A percentile compares a stretch with the other conserved stretches of the same genome.
Evolutionary conservation across 2,888 invertebrate species (phyloP).

Genomic region (Scaptomyza flava): DNA sequence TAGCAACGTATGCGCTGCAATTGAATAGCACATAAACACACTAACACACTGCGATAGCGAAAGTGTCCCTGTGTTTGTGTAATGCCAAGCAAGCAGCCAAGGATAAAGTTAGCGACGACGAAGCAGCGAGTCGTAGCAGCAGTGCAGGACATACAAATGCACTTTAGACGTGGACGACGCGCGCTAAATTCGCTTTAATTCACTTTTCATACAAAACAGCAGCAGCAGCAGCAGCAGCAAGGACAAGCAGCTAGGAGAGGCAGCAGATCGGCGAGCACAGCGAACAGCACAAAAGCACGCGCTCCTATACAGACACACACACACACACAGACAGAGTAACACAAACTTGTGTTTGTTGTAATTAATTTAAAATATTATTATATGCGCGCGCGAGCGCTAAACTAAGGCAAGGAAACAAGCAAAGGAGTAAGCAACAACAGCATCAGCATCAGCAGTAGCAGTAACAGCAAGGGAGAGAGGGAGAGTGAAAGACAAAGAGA

Average conservation of each 20-base stretch:
- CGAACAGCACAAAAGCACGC: conserved; percentile 68
- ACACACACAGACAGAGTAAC: conserved; percentile 21
- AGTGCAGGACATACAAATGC: conserved; percentile 71
- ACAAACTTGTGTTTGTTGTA: conserved; percentile 74
- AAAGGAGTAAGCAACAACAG: conserved; percentile 33
- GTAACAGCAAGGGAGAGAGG: not conserved
- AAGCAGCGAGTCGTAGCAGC: conserved; percentile 30
- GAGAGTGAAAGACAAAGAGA: not conserved
- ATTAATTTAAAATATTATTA: conserved; percentile 83
- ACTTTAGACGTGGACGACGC: conserved; percentile 77
- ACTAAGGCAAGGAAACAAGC: conserved; percentile 62
- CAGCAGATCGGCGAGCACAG: conserved; percentile 5
- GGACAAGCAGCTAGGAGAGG: conserved; percentile 11
- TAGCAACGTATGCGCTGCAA: conserved; percentile 56
- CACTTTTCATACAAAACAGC: conserved; percentile 79
- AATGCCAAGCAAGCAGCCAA: conserved; percentile 54
- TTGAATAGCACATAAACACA: conserved; percentile 72
- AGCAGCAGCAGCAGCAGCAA: conserved; percentile 29
- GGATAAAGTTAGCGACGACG: conserved; percentile 68
- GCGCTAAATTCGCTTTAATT: conserved; percentile 81
- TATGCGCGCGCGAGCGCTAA: conserved; percentile 76
- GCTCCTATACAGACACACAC: conserved; percentile 33
- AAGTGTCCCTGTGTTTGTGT: conserved; percentile 58
- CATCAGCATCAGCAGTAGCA: not conserved
- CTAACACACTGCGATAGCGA: conserved; percentile 75